Evolutionary conservation across 2,113 vertebrate genomes (phyloP).

Genomic region (Osmerus eperlanus): DNA sequence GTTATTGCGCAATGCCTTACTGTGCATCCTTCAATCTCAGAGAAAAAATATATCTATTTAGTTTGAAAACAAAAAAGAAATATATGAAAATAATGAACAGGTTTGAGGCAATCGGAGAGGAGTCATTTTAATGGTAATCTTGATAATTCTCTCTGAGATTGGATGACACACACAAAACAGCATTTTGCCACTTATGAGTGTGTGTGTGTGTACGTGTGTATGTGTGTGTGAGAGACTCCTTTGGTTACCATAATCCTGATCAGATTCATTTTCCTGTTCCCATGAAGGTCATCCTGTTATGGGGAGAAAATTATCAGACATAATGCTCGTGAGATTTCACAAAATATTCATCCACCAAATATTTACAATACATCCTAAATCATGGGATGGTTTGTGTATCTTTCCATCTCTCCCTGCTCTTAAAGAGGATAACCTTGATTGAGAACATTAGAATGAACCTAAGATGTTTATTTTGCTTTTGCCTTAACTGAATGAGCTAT

Average conservation of each 20-base stretch:
- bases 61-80: not conserved
- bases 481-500: constrained; percentile 66
- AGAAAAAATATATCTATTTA: constrained; percentile 3
- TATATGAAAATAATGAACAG: not conserved
- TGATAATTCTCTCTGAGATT: constrained; percentile 53
- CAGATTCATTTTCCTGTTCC: constrained; percentile 50
- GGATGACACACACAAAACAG: constrained; percentile 46
- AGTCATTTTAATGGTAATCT: too few relatives aligned
- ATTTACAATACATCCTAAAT: not conserved
- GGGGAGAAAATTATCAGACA: constrained; percentile 21
- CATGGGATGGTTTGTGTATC: not conserved
- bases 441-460: constrained; percentile 35
- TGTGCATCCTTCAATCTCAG: constrained; percentile 62
- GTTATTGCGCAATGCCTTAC: constrained; percentile 27
- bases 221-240: constrained; percentile 24
- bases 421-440: constrained; percentile 54
- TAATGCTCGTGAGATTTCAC: not conserved
- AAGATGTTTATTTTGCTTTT: constrained; percentile 46
- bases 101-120: too few relatives aligned
- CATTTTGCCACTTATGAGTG: constrained; percentile 40
- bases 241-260: constrained; percentile 33
- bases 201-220: not conserved
- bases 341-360: not conserved
- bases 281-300: constrained; percentile 54
- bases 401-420: constrained; percentile 29